These are phyloP conservation scores for Sepiola atlantica DNA, from an alignment of 2,888 invertebrate species.

Conservation along the genomic window DNA sequence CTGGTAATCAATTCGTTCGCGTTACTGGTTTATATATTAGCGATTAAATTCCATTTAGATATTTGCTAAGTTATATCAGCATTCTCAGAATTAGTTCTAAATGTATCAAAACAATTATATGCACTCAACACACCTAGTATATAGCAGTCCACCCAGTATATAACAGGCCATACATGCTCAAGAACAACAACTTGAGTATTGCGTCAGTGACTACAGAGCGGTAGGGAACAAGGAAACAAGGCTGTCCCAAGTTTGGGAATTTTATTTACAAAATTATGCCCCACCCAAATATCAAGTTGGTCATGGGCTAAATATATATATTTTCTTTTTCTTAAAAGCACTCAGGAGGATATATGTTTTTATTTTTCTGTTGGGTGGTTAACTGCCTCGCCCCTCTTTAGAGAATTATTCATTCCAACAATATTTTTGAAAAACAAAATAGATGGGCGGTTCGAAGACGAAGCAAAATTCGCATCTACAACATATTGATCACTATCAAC, in stretches of 20 bases:
- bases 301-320: not conserved
- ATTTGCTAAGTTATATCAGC: not conserved
- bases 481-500: no score
- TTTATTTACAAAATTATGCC: not conserved
- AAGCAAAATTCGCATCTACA: not conserved
- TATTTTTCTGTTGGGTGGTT: slow-evolving; percentile 21
- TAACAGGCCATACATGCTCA: not conserved
- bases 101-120: no score
- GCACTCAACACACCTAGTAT: not conserved
- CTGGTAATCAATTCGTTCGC: no score
- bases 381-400: not conserved
- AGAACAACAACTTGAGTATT: not conserved
- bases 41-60: not conserved
- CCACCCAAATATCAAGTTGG: slow-evolving; percentile 2
- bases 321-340: not conserved
- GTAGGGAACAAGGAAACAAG: not conserved
- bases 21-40: no score
- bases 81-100: no score
- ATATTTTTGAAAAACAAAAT: not conserved
- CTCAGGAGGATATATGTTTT: not conserved
- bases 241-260: not conserved
- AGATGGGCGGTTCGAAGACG: not conserved
- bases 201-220: not conserved
- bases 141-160: not conserved
- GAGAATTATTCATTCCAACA: not conserved